phyloP scores from a whole-genome alignment of 2,113 vertebrate species.

The Malurus alboscapulatus region DNA sequence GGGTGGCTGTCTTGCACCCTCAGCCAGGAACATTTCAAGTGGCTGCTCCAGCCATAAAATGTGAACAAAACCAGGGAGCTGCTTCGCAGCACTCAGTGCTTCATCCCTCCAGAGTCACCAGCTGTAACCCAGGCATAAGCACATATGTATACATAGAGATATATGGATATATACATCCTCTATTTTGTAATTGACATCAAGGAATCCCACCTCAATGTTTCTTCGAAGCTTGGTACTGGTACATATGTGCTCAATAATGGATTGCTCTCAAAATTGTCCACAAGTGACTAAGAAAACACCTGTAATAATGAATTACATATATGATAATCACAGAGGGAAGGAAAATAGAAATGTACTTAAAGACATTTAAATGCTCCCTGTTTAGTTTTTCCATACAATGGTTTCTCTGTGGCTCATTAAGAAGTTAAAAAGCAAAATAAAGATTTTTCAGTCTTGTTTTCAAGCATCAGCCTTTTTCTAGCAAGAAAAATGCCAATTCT shows the following conservation, averaged over 20 bases:
- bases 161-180: rapidly evolving
- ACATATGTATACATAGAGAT: rapidly evolving
- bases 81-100: not conserved
- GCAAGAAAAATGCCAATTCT: not conserved
- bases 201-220: not conserved
- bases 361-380: not conserved
- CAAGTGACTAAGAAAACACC: not conserved
- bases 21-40: not conserved
- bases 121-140: not conserved
- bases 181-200: not conserved
- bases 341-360: not conserved
- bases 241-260: rapidly evolving
- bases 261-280: not conserved
- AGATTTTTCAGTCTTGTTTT: not conserved
- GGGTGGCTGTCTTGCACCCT: not conserved
- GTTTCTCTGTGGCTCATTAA: not conserved
- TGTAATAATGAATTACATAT: not conserved
- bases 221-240: not conserved
- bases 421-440: not conserved
- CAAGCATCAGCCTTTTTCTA: not conserved
- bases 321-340: not conserved
- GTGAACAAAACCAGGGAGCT: not conserved
- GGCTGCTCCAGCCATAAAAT: not conserved
- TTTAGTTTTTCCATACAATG: not conserved
- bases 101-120: not conserved